Evolutionary conservation across 2,888 invertebrate genomes (phyloP), one percentile per base, ranked within the genome.

Genomic region (Mayetiola destructor): DNA sequence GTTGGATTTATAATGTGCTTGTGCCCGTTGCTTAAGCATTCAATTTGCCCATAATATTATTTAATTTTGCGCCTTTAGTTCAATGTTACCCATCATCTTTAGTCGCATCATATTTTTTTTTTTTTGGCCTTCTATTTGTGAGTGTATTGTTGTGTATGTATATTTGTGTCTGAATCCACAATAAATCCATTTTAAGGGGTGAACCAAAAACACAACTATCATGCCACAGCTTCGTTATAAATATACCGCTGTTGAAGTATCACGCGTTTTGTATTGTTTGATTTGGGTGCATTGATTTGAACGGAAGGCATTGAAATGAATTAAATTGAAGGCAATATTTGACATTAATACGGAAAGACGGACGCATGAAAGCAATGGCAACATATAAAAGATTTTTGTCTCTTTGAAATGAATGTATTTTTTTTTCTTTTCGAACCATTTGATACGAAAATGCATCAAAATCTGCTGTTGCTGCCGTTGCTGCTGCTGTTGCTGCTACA

Each of bases 181-280:
- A n/a, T n/a, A n/a, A n/a, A n/a, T n/a, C n/a, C 48, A 48, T 48
- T 48, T 48, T 23, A 48, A 57, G 56, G 56, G 56, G 56, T 57
- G 56, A 57, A 57, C 56, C 56, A 48, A 57, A n/a, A 48, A 57
- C 56, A 57, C 56, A 29, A 57, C 56, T 48, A 48, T 57, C 52
- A 57, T 48, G 56, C 56, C 56, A 42, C 42, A 48, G 48, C 48
- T 48, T 48, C 48, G 48, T 48, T 48, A 48, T 48, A 48, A 48
- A 48, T 48, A 48, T 48, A 48, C 48, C 48, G 27, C 48, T 23
- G 42, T 14, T 48, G n/a, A 20, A 14, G 48, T 48, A 48, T 48
- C 27, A 27, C 4, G 4, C 12, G 40, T 14, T 27, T 16, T 27
- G n/a, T 48, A 12, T 23, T 12, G 14, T 42, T 39, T 12, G 18